Percentiles rank a stretch among this genome's conserved stretches.
phyloP scores from a whole-genome alignment of 2,888 invertebrate genomes.

The Electrophaes corylata region DNA sequence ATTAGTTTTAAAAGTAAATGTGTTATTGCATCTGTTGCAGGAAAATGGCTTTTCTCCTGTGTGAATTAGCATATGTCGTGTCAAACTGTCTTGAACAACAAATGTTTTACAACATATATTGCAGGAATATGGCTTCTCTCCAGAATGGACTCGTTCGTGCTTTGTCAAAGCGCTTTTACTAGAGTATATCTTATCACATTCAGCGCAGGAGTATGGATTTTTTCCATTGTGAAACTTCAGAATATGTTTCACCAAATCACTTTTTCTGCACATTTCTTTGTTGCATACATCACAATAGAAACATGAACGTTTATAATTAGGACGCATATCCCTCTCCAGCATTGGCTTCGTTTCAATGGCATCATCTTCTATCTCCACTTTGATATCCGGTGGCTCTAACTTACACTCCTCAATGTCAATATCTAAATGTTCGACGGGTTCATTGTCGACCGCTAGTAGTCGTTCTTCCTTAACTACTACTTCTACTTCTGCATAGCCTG shows the following conservation, averaged over 20 bases:
- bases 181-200: not conserved
- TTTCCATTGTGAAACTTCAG: too few species aligned
- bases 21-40: not conserved
- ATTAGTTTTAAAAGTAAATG: not conserved
- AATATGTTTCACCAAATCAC: not conserved
- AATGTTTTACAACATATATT: not conserved
- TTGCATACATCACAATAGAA: not conserved
- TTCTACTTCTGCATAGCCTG: not conserved
- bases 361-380: not conserved
- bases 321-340: not conserved
- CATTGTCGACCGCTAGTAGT: not conserved
- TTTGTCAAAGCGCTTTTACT: not conserved
- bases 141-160: too few species aligned
- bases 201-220: not conserved
- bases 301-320: not conserved
- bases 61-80: not conserved
- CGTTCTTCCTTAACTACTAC: not conserved
- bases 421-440: not conserved
- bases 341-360: not conserved
- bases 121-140: not conserved
- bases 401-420: not conserved
- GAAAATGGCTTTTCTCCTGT: not conserved
- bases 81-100: not conserved
- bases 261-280: not conserved
- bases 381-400: not conserved